Conservation (phyloP, 2,888 invertebrate genomes). For the Abscondita cerata region DNA sequence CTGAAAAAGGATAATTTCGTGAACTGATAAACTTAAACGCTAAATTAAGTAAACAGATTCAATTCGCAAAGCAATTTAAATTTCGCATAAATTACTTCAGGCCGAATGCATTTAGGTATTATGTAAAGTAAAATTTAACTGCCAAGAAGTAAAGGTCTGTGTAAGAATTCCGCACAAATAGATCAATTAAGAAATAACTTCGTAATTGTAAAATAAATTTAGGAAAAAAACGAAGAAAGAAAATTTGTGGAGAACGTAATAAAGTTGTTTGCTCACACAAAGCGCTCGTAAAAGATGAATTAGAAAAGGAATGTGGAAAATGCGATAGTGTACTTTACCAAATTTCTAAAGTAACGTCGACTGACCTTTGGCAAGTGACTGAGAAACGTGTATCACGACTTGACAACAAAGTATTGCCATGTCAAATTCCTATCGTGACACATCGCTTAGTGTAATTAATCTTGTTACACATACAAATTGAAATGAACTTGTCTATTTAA, state of each 20-base stretch:
- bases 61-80: slow-evolving; percentile 1
- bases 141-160: slow-evolving; percentile 18
- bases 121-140: slow-evolving; percentile 20
- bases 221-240: slow-evolving; percentile 45
- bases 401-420: slow-evolving; percentile 18
- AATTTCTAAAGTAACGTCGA: too few species aligned
- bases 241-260: slow-evolving; percentile 44
- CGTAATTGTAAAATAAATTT: slow-evolving; percentile 50
- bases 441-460: slow-evolving; percentile 15
- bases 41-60: slow-evolving; percentile 12
- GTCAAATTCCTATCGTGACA: slow-evolving; percentile 24
- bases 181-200: slow-evolving; percentile 51
- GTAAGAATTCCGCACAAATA: slow-evolving; percentile 25
- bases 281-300: too few species aligned
- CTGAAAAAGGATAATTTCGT: background rate
- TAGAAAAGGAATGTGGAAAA: too few species aligned
- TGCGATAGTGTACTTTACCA: too few species aligned
- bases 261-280: slow-evolving; percentile 6
- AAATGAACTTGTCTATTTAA: background rate
- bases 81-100: slow-evolving; percentile 8
- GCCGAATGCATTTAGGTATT: slow-evolving; percentile 25
- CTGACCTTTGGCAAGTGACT: background rate
- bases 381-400: slow-evolving; percentile 18
- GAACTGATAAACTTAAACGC: slow-evolving; percentile 9
- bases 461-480: slow-evolving; percentile 6